phyloP scores from a whole-genome alignment of 2,113 vertebrate genomes.

The Crotalus helleri region DNA sequence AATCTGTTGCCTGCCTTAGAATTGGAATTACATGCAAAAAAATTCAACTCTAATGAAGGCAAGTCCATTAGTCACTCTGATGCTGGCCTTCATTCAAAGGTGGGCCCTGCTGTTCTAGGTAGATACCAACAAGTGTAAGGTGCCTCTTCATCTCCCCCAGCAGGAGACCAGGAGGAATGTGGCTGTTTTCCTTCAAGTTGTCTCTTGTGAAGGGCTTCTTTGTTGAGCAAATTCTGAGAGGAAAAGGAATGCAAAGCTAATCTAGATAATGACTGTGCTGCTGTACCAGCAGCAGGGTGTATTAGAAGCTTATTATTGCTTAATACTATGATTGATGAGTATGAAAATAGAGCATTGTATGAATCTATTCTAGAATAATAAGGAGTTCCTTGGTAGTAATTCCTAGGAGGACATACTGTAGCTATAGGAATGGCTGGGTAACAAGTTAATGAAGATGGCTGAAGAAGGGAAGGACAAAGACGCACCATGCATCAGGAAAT shows the following conservation, averaged over 20 bases:
- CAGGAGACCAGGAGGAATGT: not conserved
- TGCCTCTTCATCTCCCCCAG: not conserved
- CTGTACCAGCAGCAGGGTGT: conserved; percentile 54
- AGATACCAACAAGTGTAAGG: not conserved
- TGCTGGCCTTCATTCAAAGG: not conserved
- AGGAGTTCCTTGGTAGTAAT: conserved; percentile 19
- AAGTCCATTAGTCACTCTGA: not conserved
- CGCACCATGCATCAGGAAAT: not conserved
- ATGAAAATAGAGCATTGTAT: conserved; percentile 50
- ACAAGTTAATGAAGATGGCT: not conserved
- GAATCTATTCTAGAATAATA: conserved; percentile 48
- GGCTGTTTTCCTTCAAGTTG: not conserved
- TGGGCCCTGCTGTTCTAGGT: not conserved
- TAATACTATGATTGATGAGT: conserved; percentile 70
- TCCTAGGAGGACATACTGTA: not conserved
- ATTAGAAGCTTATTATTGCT: conserved; percentile 62
- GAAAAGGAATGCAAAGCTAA: conserved; percentile 38
- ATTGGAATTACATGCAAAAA: not conserved
- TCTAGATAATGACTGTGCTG: conserved; percentile 56
- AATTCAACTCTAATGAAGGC: not conserved
- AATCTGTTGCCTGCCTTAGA: not conserved
- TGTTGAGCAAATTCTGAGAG: conserved; percentile 26
- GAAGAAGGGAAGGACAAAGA: conserved; percentile 12
- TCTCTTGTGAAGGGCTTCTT: conserved; percentile 15
- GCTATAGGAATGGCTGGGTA: not conserved